Conservation (phyloP, 2,888 invertebrate genomes). For the Odontomyia ornata region DNA sequence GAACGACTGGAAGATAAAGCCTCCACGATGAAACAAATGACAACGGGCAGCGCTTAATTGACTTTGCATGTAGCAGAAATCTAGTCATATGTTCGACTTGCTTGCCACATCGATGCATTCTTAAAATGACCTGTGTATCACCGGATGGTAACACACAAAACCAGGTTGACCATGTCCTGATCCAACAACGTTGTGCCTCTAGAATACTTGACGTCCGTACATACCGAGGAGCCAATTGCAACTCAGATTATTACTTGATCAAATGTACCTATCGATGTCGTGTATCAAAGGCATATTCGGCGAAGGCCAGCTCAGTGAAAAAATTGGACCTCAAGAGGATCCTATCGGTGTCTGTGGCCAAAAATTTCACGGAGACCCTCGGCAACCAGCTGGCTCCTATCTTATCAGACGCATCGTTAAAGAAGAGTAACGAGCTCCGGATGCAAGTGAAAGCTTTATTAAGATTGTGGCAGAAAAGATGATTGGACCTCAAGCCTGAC, state of each 20-base stretch:
- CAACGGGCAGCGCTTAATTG: conserved; percentile 10
- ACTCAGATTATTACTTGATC: neutral
- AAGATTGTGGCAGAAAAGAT: too few relatives aligned
- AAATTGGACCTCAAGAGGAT: too few relatives aligned
- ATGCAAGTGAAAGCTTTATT: too few relatives aligned
- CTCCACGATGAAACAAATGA: conserved; percentile 24
- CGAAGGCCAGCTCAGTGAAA: too few relatives aligned
- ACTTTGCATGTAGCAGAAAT: conserved; percentile 17
- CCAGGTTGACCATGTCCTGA: conserved; percentile 13
- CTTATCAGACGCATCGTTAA: too few relatives aligned
- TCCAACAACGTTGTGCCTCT: neutral
- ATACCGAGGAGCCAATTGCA: neutral
- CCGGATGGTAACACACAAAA: neutral
- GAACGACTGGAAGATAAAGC: conserved; percentile 17
- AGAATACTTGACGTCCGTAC: conserved; percentile 1
- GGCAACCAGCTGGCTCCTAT: too few relatives aligned
- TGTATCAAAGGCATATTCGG: too few relatives aligned
- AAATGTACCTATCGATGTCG: too few relatives aligned
- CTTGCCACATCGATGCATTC: conserved; percentile 21
- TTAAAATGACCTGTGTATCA: conserved; percentile 7
- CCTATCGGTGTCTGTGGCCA: too few relatives aligned
- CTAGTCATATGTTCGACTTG: conserved; percentile 2
- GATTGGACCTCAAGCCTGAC: too few relatives aligned
- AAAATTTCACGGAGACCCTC: too few relatives aligned
- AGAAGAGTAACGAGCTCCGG: too few relatives aligned